Evolutionary conservation across 2,888 invertebrate genomes (phyloP).

Genomic region (Drosophila flavopinicola): DNA sequence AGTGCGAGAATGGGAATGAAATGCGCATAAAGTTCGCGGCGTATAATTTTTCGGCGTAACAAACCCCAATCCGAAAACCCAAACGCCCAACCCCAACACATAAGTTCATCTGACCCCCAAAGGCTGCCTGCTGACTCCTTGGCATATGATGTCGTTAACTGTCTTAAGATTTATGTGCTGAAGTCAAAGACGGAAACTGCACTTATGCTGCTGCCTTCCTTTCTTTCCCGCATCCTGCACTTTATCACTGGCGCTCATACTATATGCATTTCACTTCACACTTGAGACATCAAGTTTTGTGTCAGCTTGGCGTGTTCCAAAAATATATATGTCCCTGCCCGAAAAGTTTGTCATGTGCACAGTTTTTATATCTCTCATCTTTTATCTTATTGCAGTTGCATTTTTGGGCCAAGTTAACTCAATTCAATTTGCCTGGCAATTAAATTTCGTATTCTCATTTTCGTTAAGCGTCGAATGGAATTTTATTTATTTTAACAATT

Average conservation of each 20-base stretch:
- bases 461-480: constrained; percentile 5
- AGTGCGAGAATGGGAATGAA: constrained; percentile 43
- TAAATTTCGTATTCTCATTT: constrained; percentile 38
- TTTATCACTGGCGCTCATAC: not conserved
- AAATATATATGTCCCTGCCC: constrained; percentile 12
- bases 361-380: constrained; percentile 50
- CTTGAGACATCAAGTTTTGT: constrained; percentile 75
- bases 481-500: constrained; percentile 61
- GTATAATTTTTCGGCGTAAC: constrained; percentile 59
- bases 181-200: constrained; percentile 75
- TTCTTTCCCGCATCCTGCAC: not conserved
- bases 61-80: too few species aligned
- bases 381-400: constrained; percentile 48
- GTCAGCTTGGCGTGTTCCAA: constrained; percentile 48
- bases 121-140: constrained; percentile 29
- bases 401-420: constrained; percentile 33
- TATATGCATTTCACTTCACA: constrained; percentile 63
- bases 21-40: constrained; percentile 58
- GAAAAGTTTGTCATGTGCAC: constrained; percentile 70
- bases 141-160: constrained; percentile 77
- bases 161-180: constrained; percentile 74
- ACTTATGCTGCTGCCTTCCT: constrained; percentile 55
- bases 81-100: too few species aligned
- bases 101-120: constrained; percentile 28
- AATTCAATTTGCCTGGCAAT: constrained; percentile 64